A percentile compares a stretch with the other conserved stretches of the same genome.
Evolutionary conservation across 2,888 invertebrate genomes (phyloP).

Genomic region (Troides helena): DNA sequence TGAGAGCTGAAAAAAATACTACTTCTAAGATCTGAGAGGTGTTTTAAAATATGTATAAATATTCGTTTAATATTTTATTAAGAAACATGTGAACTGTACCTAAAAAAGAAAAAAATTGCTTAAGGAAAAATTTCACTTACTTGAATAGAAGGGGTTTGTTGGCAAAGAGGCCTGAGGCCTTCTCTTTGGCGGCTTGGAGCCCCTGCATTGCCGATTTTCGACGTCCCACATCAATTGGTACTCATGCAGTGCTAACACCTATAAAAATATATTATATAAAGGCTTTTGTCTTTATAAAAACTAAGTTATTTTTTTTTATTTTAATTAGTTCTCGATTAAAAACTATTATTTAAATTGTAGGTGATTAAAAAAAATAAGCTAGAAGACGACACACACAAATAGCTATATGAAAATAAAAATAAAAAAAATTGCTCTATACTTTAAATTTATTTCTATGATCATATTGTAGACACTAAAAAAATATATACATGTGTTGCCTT

Average conservation of each 20-base stretch:
- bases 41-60: background rate
- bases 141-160: slow-evolving; percentile 73
- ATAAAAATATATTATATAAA: slow-evolving; percentile 8
- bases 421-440: too few species aligned
- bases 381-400: too few species aligned
- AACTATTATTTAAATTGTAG: too few species aligned
- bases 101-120: background rate
- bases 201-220: slow-evolving; percentile 67
- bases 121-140: slow-evolving; percentile 52
- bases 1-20: background rate
- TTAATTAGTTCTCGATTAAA: too few species aligned
- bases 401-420: too few species aligned
- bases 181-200: slow-evolving; percentile 76
- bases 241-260: slow-evolving; percentile 56
- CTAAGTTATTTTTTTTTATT: too few species aligned
- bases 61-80: background rate
- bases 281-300: too few species aligned
- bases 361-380: too few species aligned
- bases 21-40: background rate
- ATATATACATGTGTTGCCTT: too few species aligned
- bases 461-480: too few species aligned
- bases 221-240: slow-evolving; percentile 65
- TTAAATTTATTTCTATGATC: too few species aligned
- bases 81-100: background rate
- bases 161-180: slow-evolving; percentile 74